These are phyloP conservation scores for Marcusenius ussheri DNA, from an alignment of 2,113 vertebrate species.

Conservation along the genomic window DNA sequence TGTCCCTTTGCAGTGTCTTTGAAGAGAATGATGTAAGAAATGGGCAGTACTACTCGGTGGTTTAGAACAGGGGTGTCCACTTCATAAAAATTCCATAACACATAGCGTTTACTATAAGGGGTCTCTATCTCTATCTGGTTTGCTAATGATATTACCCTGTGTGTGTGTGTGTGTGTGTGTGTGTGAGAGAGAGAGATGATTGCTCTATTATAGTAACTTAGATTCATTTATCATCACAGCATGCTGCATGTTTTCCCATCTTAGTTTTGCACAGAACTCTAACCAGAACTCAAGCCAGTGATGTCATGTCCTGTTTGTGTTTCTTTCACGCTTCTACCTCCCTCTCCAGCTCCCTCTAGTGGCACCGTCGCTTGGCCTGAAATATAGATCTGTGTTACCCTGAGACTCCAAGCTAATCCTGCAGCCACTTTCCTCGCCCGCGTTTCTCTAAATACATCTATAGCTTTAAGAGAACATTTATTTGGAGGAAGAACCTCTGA, in stretches of 20 bases:
- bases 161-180: background rate
- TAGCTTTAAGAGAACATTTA: background rate
- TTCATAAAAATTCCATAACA: background rate
- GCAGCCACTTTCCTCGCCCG: background rate
- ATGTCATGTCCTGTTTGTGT: conserved; percentile 6
- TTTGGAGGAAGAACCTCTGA: background rate
- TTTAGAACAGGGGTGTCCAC: background rate
- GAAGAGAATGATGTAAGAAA: background rate
- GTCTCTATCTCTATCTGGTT: background rate
- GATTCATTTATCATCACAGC: background rate
- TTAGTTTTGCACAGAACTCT: background rate
- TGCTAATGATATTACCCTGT: background rate
- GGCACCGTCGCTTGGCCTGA: background rate
- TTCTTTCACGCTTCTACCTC: background rate
- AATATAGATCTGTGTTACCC: background rate
- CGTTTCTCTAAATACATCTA: background rate
- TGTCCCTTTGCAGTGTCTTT: background rate
- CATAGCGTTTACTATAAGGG: background rate
- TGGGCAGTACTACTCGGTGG: background rate
- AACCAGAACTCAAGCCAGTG: background rate
- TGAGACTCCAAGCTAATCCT: background rate
- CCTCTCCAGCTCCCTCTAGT: background rate
- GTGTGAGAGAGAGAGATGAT: background rate
- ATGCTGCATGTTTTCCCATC: conserved; percentile 2
- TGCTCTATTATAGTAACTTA: background rate